Base-by-base conservation (phyloP, 2,888 invertebrate species). In the Dorcus parallelipipedus region DNA sequence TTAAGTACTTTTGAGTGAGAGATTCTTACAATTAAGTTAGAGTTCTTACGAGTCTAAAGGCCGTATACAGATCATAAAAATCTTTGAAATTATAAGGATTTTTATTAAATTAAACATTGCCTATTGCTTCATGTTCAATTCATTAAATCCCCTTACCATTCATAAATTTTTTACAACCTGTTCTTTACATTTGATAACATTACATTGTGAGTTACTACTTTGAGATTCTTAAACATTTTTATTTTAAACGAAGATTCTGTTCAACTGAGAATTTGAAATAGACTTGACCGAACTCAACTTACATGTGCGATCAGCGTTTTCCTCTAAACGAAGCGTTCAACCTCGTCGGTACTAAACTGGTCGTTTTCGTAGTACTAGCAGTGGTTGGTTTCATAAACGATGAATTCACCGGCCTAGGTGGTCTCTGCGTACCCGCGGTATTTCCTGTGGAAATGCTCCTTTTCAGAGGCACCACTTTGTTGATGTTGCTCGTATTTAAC, bases 381-480 rank as follows among this genome's bases (percentile, higher is more conserved):
- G 93, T 87, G 0, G 94, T 94, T 1, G 93, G 93, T 70, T 92
- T 84, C 93, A 94, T 93, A 73, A 93, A 93, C n/a, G 73, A 81
- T 76, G 68, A 75, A 64, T 48, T 72, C 69, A 68, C 69, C 20
- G 73, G 73, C 51, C 80, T 79, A 20, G 82, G 75, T 6, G 75
- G 73, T 61, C 66, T 62, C 63, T 66, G 71, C 47, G 64, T 67
- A 51, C 66, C 56, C 58, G 64, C 58, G 54, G 67, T 57, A 47
- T 40, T 59, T 6, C 50, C 41, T 57, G 66, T 69, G 38, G 77
- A 71, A 55, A 72, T 71, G 69, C 72, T 52, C 69, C 76, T 75
- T 82, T 67, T 79, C 70, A 69, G 75, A 81, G 56, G 41, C 6
- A 49, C n/a, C 26, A 47, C 38, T 20, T 38, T 33, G 52, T 51